Conservation (phyloP, 2,797 vertebrate species). For the Monodelphis domestica region DNA sequence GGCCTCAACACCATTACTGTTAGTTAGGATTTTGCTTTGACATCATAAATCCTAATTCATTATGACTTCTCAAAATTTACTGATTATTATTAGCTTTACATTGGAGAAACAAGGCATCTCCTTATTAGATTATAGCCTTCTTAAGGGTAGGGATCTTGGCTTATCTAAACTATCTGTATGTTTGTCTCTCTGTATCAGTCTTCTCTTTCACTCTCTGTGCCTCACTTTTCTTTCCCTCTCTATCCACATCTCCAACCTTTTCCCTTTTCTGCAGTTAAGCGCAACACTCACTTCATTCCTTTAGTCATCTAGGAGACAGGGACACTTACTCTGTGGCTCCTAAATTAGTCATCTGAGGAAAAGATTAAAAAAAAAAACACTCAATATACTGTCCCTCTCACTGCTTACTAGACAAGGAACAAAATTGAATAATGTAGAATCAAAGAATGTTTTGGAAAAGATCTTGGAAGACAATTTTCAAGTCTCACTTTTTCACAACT, state of each 20-base stretch:
- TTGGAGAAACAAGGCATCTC: background rate
- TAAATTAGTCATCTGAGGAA: background rate
- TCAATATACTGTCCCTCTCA: background rate
- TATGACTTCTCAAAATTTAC: background rate
- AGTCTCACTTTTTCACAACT: background rate
- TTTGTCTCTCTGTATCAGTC: background rate
- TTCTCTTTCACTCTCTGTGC: background rate
- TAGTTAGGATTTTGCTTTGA: background rate
- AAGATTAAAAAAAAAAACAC: background rate
- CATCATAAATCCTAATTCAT: background rate
- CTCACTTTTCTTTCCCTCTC: background rate
- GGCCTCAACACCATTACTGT: background rate
- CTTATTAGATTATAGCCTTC: background rate
- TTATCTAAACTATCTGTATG: background rate
- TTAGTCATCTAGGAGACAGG: background rate
- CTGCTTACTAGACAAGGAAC: background rate
- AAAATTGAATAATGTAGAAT: background rate
- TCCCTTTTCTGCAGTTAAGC: background rate
- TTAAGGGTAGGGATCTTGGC: background rate
- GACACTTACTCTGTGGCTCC: background rate
- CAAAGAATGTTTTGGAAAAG: background rate
- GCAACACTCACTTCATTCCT: background rate
- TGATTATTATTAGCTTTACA: background rate
- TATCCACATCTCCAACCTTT: background rate
- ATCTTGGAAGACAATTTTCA: background rate